These are phyloP conservation scores for Centruroides vittatus DNA, from an alignment of 1,140 invertebrate genomes.

Conservation along the genomic window DNA sequence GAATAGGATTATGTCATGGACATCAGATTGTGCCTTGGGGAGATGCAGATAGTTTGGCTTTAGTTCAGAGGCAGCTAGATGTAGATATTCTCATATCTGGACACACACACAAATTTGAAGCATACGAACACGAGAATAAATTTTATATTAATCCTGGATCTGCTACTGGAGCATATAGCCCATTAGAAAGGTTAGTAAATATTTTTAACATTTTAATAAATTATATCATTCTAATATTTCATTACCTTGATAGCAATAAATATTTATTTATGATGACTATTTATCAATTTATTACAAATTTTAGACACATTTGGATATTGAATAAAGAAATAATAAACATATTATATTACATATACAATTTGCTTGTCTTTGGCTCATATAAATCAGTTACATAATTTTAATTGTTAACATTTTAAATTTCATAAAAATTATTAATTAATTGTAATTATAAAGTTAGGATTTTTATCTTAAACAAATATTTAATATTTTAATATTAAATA, in stretches of 20 bases:
- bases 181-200: conserved; percentile 56
- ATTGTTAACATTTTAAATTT: too few species aligned
- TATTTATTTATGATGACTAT: too few species aligned
- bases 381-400: too few species aligned
- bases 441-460: not conserved
- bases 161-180: conserved; percentile 93
- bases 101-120: conserved; percentile 97
- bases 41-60: conserved; percentile 77
- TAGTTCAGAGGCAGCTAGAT: conserved; percentile 91
- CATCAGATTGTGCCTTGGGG: conserved; percentile 94
- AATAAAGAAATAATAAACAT: too few species aligned
- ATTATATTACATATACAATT: too few species aligned
- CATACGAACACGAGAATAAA: conserved; percentile 96
- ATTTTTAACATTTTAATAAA: too few species aligned
- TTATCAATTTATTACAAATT: too few species aligned
- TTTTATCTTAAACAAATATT: not conserved
- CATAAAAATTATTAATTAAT: too few species aligned
- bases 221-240: too few species aligned
- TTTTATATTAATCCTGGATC: conserved; percentile 99
- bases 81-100: conserved; percentile 98
- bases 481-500: conserved; percentile 11
- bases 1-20: conserved; percentile 94
- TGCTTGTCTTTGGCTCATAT: too few species aligned
- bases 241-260: too few species aligned
- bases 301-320: too few species aligned